Base-by-base conservation (phyloP, 2,888 invertebrate genomes). In the Leptinotarsa peninsularis region DNA sequence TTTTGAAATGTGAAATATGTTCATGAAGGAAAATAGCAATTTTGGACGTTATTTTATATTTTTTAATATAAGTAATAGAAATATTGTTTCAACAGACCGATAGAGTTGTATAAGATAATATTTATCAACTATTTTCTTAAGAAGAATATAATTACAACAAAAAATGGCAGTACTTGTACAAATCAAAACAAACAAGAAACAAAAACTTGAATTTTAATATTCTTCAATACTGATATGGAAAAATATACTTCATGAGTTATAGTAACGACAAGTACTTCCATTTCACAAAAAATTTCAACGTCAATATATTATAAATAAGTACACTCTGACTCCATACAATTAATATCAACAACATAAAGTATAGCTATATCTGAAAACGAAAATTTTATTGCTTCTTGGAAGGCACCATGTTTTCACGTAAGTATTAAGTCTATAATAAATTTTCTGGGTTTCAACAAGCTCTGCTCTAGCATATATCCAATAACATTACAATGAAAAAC, bases 331-430 rank as follows among this genome's bases (percentile, higher is more conserved):
- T 10, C 10, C n/a, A n/a, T 33, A 17, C 18, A 69, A 54, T 56
- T 33, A 69, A 69, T 69, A 69, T 69, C 69, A 69, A 69, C 69
- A 69, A 69, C 43, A 69, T 69, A 56, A 69, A 68, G n/a, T 56
- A 33, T 33, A 23, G 23, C 23, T 23, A 33, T 33, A 69, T 69
- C 21, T 69, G 56, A 69, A 13, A 56, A 50, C 43, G 10, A 69
- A 69, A 23, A 69, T 18, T 69, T 69, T n/a, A 58, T 69, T 69
- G 50, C 56, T 27, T 56, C 15, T 33, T 69, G 69, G 69, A 68
- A 68, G 68, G 68, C 68, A 68, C 68, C 54, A 68, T 23, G 10
- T 68, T 67, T 17, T 33, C 52, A 13, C 27, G n/a, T 68, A 68
- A 63, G 63, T 63, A 43, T 10, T 17, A 63, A 18, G 3, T n/a